Evolutionary conservation across 2,113 vertebrate species (phyloP).

Genomic region (Ctenodactylus gundi): DNA sequence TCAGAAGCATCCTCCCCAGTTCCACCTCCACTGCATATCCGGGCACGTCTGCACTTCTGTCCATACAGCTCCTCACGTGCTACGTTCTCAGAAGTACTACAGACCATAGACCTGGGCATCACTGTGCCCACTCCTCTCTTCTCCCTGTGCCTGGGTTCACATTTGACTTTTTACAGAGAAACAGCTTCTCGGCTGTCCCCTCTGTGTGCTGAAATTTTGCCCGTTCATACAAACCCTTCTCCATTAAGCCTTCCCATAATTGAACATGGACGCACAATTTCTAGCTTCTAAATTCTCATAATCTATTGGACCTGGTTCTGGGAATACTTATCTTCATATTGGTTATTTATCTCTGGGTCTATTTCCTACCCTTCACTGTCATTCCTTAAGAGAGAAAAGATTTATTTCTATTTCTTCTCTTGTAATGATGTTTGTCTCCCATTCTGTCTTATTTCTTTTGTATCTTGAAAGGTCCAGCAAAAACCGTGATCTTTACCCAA

Average conservation of each 20-base stretch:
- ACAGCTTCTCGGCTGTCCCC: not conserved
- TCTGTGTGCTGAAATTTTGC: not conserved
- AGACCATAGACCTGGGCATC: no score
- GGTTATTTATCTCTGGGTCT: fast-evolving
- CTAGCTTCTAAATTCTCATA: not conserved
- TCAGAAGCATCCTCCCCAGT: not conserved
- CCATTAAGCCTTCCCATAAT: not conserved
- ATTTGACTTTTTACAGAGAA: not conserved
- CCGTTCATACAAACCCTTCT: not conserved
- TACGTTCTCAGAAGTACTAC: not conserved
- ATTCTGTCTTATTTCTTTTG: not conserved
- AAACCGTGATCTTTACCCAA: not conserved
- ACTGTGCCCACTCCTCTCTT: no score
- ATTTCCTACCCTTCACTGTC: fast-evolving
- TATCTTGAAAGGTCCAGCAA: not conserved
- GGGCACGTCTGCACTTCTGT: not conserved
- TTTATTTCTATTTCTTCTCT: not conserved
- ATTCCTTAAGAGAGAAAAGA: no score
- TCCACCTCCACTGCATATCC: not conserved
- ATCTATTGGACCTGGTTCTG: not conserved
- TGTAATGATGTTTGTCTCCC: not conserved
- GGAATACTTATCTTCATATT: not conserved
- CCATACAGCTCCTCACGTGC: not conserved
- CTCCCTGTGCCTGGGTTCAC: not conserved
- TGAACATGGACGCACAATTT: not conserved